Evolutionary conservation across 2,797 vertebrate species (phyloP), one percentile per base, ranked within the genome.

Genomic region (Protosalanx chinensis): DNA sequence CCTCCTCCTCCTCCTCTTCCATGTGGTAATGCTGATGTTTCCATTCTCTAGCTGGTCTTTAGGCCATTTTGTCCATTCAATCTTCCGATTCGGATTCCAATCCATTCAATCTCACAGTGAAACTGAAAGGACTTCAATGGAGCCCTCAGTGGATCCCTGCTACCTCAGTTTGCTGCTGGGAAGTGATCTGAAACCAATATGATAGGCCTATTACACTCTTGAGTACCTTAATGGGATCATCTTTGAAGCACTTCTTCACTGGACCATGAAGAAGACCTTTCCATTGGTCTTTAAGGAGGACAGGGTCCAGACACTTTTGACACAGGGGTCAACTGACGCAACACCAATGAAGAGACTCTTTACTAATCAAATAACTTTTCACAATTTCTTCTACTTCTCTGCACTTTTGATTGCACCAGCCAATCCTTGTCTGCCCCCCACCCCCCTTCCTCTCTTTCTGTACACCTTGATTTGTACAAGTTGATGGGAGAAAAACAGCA

Each of bases 391-490:
- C 18, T 2, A 5, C 18, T 68, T 6, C 73, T 51, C 73, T 71
- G 63, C 72, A 81, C 71, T 70, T 82, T 78, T 88, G 88, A 90
- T 89, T 90, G 80, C 74, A 77, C 16, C 56, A 56, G 70, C 75
- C 70, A 75, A 23, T 13, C 27, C 59, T 15, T 12, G 5, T 13
- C 18, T 12, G 8, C 59, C 30, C 13, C 58, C 78, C 59, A 76
- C 32, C 29, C 37, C 35, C 37, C 18, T 23, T 30, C 15, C 27
- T 51, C 79, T 79, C 78, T 83, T 76, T 81, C 77, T 80, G 79
- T 80, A 70, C 78, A 79, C 74, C 88, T 86, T 91, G 87, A 92
- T 92, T 91, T 88, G 75, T 73, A 56, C 82, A 77, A 86, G 77
- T 81, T 23, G 62, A 72, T 80, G 67, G 70, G 18, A 68, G 16